A percentile compares a stretch with the other conserved stretches of the same genome.
These are phyloP conservation scores for Thalassophryne amazonica DNA, from an alignment of 2,797 vertebrate species.

Conservation along the genomic window DNA sequence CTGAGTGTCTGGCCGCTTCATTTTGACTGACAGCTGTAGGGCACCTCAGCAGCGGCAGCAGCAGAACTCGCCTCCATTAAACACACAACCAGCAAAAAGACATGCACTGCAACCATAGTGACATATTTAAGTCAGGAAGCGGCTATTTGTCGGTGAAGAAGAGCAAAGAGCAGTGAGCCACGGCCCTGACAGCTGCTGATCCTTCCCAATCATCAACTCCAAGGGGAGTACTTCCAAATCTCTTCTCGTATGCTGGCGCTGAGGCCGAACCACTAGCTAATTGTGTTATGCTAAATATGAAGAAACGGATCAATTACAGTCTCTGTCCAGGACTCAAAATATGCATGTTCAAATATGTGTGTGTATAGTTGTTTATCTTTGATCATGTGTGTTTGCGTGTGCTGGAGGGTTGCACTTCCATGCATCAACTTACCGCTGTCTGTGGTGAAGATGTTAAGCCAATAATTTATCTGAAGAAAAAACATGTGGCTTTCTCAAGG, in stretches of 20 bases:
- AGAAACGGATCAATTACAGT: conserved; percentile 49
- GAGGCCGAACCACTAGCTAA: conserved; percentile 47
- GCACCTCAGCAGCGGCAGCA: conserved; percentile 7
- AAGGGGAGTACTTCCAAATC: conserved; percentile 31
- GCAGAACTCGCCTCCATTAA: conserved; percentile 36
- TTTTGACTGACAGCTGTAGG: conserved; percentile 46
- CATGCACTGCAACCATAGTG: conserved; percentile 34
- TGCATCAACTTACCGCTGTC: conserved; percentile 2
- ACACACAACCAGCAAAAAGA: conserved; percentile 26
- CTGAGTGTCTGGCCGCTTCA: conserved; percentile 1
- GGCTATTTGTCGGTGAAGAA: conserved; percentile 45
- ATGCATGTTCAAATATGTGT: conserved; percentile 2
- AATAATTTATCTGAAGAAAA: conserved; percentile 51
- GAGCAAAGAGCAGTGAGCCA: conserved; percentile 13
- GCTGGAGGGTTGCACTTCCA: background rate
- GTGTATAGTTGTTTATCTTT: background rate
- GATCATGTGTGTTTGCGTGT: background rate
- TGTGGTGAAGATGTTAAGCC: conserved; percentile 17
- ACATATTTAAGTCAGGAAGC: conserved; percentile 35
- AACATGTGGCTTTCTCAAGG: conserved; percentile 26
- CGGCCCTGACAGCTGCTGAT: conserved; percentile 34
- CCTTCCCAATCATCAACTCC: conserved; percentile 41
- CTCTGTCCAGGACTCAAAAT: background rate
- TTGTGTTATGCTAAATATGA: conserved; percentile 43
- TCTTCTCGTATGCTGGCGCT: conserved; percentile 19